Evolutionary conservation across 2,888 invertebrate species (phyloP).

Genomic region (Elaeidobius kamerunicus): DNA sequence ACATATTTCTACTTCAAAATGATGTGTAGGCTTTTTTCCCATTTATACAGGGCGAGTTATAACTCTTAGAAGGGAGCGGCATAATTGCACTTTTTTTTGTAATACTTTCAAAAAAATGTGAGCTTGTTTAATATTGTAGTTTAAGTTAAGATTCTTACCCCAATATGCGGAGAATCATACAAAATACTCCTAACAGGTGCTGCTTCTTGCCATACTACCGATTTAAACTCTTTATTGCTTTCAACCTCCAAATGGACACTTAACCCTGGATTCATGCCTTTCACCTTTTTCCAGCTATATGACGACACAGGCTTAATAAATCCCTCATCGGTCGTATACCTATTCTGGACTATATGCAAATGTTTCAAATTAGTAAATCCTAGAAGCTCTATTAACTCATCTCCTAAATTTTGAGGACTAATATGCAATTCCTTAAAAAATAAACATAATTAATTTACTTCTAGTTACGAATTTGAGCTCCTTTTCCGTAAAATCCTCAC

Average conservation of each 20-base stretch:
- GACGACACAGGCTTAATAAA: constrained; percentile 53
- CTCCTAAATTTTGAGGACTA: constrained; percentile 72
- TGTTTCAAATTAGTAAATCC: constrained; percentile 63
- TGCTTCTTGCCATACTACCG: constrained; percentile 64
- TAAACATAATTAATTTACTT: no score
- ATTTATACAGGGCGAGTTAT: no score
- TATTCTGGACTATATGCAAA: constrained; percentile 71
- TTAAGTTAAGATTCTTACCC: constrained; percentile 45
- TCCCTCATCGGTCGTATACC: constrained; percentile 59
- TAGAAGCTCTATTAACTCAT: constrained; percentile 65
- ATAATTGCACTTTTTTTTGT: no score
- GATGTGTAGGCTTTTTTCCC: no score
- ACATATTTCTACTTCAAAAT: no score
- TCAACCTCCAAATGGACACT: constrained; percentile 67
- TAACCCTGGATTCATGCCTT: constrained; percentile 58
- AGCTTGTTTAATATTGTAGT: not conserved
- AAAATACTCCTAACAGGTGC: constrained; percentile 67
- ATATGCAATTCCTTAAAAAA: constrained; percentile 57
- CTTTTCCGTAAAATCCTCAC: no score
- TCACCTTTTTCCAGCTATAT: constrained; percentile 51
- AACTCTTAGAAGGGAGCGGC: no score
- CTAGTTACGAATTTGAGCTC: no score
- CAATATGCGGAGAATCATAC: constrained; percentile 61
- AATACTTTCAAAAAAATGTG: no score
- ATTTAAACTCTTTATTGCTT: constrained; percentile 55